These are phyloP conservation scores for Branchellion lobata DNA, from an alignment of 2,888 invertebrate genomes.

Conservation along the genomic window DNA sequence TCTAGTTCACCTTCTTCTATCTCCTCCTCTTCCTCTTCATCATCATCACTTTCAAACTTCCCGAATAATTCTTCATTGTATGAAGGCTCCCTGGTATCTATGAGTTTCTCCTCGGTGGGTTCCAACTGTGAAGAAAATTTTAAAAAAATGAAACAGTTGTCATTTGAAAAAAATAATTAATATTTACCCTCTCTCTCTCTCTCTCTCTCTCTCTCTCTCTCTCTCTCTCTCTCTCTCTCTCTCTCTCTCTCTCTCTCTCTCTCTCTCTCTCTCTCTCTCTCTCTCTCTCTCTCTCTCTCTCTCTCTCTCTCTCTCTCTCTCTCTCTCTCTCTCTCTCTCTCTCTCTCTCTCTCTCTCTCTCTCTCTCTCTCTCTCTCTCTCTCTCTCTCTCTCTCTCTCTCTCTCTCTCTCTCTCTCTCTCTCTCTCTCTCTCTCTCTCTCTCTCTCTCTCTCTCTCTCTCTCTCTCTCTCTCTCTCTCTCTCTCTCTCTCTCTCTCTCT, in stretches of 20 bases:
- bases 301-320: background rate
- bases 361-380: slow-evolving; percentile 10
- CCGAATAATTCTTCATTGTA: slow-evolving; percentile 14
- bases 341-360: slow-evolving; percentile 3
- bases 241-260: slow-evolving; percentile 10
- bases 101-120: background rate
- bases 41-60: slow-evolving; percentile 15
- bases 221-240: too few species aligned
- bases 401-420: background rate
- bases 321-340: slow-evolving; percentile 7
- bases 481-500: too few species aligned
- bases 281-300: slow-evolving; percentile 10
- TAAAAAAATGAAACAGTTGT: too few species aligned
- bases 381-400: slow-evolving; percentile 23
- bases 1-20: slow-evolving; percentile 1
- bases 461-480: too few species aligned
- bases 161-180: too few species aligned
- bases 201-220: too few species aligned
- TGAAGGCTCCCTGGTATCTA: background rate
- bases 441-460: background rate
- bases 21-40: background rate
- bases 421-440: background rate
- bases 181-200: too few species aligned
- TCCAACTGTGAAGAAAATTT: too few species aligned
- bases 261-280: slow-evolving; percentile 7